Conservation (phyloP, 2,888 invertebrate genomes). For the Coenonympha arcania region DNA sequence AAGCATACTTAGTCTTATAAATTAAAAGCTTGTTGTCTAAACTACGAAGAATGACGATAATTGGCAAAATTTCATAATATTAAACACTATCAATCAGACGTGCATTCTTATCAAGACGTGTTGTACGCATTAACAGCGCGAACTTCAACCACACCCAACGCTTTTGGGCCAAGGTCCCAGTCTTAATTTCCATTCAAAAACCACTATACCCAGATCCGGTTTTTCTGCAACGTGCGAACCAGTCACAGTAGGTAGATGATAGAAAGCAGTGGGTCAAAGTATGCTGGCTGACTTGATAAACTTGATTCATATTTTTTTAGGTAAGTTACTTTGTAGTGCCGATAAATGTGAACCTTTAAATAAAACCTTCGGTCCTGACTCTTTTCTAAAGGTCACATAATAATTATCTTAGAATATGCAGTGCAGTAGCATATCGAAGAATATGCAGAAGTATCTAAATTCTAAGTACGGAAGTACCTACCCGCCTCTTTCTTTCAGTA, state of each 20-base stretch:
- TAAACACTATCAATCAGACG: slow-evolving; percentile 18
- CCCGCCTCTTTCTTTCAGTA: too few relatives aligned
- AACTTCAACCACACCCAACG: slow-evolving; percentile 39
- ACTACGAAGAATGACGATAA: slow-evolving; percentile 13
- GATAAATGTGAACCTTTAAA: not conserved
- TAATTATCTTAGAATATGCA: too few relatives aligned
- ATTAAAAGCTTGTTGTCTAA: too few relatives aligned
- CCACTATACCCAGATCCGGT: slow-evolving; percentile 24
- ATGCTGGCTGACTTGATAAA: slow-evolving; percentile 12
- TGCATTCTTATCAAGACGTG: slow-evolving; percentile 24
- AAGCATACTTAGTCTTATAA: too few relatives aligned
- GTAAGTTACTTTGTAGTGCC: slow-evolving; percentile 1
- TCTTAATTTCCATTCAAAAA: slow-evolving; percentile 35
- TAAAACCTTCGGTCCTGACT: not conserved
- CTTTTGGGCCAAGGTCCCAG: slow-evolving; percentile 54
- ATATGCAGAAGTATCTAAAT: too few relatives aligned
- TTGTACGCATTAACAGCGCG: slow-evolving; percentile 18
- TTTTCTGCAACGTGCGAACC: slow-evolving; percentile 13
- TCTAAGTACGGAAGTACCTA: too few relatives aligned
- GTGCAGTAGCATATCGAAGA: too few relatives aligned
- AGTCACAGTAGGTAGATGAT: not conserved
- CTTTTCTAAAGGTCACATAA: too few relatives aligned
- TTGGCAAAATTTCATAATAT: slow-evolving; percentile 10
- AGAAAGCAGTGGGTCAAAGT: slow-evolving; percentile 19
- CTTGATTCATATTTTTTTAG: slow-evolving; percentile 23